Base-by-base conservation (phyloP, 2,797 vertebrate genomes). In the Gouania willdenowi region DNA sequence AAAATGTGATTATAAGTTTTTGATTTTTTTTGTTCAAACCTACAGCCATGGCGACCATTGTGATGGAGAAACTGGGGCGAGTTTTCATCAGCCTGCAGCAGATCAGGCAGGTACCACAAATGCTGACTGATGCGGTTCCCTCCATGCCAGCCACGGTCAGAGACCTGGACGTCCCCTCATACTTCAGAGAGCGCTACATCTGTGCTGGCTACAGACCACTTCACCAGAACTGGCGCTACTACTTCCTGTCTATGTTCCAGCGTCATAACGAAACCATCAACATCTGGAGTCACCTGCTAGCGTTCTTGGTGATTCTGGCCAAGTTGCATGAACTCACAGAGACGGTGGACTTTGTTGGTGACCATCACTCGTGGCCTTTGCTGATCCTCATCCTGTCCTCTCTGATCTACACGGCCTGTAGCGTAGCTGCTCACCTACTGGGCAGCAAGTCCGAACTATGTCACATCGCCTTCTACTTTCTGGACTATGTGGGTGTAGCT, bases 261-360 rank as follows among this genome's bases (percentile, higher is more conserved):
- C 84, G 87, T 39, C 94, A 96, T 89, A 97, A 96, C 0, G 94
- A 96, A 61, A 93, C 91, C 0, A 15, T 95, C 68, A 97, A 95
- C 0, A 79, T 94, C 7, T 97, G 94, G 94, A 92, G 92, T 0
- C 94, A 96, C 58, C 84, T 96, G 63, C 72, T 91, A 49, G 90
- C 91, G 0, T 81, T 87, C 0, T 32, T 95, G 30, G 46, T 76
- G 5, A 53, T 95, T 25, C 73, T 93, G 41, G 54, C 87, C 10
- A 83, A 83, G 12, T 51, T 88, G 5, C 52, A 44, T 7, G 26
- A 75, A 18, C 77, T 95, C 1, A 36, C 75, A 0, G 76, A 83
- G 71, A 79, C 51, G 0, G 88, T 93, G 65, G 91, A 93, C 55
- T 94, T 95, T 13, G 16, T 31, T 0, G 46, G 69, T 0, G 94